These are phyloP conservation scores for Rousettus leschenaultii DNA, from an alignment of 2,113 vertebrate species.

Conservation along the genomic window DNA sequence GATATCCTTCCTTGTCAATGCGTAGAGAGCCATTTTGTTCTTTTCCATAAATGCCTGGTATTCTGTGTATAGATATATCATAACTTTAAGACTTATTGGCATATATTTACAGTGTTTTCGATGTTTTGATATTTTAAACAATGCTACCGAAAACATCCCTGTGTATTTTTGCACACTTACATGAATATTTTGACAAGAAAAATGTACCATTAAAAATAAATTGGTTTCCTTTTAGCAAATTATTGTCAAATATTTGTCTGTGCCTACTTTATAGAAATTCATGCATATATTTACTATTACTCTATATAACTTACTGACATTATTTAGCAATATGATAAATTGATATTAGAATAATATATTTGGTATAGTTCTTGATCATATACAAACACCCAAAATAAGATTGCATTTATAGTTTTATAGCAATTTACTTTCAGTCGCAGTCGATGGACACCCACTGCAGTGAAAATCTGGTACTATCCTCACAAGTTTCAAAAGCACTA, in stretches of 20 bases:
- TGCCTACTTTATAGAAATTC: constrained; percentile 19
- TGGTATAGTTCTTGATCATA: background rate
- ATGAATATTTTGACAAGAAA: constrained; percentile 30
- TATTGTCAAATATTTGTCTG: background rate
- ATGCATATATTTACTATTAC: background rate
- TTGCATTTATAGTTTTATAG: background rate
- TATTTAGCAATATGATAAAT: background rate
- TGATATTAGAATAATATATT: background rate
- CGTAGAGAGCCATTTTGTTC: background rate
- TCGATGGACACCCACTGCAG: background rate
- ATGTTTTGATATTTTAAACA: constrained; percentile 35
- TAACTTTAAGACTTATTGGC: background rate
- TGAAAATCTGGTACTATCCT: background rate
- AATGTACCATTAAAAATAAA: background rate
- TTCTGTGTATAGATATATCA: background rate
- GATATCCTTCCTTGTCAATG: background rate
- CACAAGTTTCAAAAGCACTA: background rate
- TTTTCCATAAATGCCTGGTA: background rate
- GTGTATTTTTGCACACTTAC: background rate
- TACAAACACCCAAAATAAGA: background rate
- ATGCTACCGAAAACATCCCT: background rate
- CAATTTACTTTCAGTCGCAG: background rate
- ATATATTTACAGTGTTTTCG: background rate
- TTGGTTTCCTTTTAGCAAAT: constrained; percentile 20
- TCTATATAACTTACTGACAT: background rate